Evolutionary conservation across 2,797 vertebrate species (phyloP), one percentile per base, ranked within the genome.

Genomic region (Carcharodon carcharias): DNA sequence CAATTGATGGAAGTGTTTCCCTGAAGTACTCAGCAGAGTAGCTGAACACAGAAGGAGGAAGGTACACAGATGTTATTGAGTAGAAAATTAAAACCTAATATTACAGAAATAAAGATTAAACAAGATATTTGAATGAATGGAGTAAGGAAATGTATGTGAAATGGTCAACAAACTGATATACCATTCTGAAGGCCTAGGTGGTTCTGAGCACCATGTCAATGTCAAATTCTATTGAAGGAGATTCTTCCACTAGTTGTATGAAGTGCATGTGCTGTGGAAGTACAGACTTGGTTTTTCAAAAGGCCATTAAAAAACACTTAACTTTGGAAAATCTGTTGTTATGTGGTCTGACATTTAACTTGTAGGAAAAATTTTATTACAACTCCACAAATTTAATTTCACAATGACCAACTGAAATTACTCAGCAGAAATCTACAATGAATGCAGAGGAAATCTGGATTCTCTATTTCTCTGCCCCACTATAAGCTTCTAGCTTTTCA

Each of bases 341-440:
- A 35, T 63, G 58, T 61, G 58, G 89, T 92, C 89, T 92, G 89
- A 92, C 89, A 63, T 92, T 93, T 93, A 93, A 40, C 61, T 65
- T 65, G 63, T 21, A 65, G n/a, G 91, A 93, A 65, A 89, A 93
- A 8, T 40, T 45, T 93, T 3, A 93, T 93, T 21, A 65, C 35
- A 63, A 23, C 26, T 73, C 45, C 67, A 31, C 94, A 95, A 71
- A 73, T 56, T 71, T 56, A 71, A 31, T 71, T 26, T 73, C 54
- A 56, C 65, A 56, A 73, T 28, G 14, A 73, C 54, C 12, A 71
- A 73, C 94, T 45, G 18, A 95, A 95, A 73, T 95, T 35, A 35
- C 67, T 69, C 40, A 95, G 45, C 94, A 50, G 45, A 95, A 56
- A 73, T 71, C 54, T 31, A 35, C 94, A 95, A 73, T 93, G 91